These are phyloP conservation scores for Phylloscopus collybita DNA, from an alignment of 2,797 vertebrate species.

Conservation along the genomic window DNA sequence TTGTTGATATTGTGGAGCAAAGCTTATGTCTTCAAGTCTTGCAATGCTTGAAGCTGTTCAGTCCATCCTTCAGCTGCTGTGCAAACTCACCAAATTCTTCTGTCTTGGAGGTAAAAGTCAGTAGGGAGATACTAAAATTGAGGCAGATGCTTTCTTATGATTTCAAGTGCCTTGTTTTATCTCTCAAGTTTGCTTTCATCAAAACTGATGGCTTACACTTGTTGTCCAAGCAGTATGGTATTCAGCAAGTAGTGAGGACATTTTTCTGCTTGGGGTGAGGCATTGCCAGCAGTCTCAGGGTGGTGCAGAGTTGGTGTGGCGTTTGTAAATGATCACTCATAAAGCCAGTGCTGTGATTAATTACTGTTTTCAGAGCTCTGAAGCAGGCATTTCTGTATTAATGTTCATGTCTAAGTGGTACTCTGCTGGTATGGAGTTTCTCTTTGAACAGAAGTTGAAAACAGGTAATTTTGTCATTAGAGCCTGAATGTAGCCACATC, in stretches of 20 bases:
- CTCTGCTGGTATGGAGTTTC: background rate
- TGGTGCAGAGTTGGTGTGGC: background rate
- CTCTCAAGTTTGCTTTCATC: background rate
- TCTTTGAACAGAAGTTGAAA: slow-evolving; percentile 16
- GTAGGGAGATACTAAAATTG: background rate
- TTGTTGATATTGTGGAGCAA: background rate
- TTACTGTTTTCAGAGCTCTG: slow-evolving; percentile 10
- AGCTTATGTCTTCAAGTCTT: background rate
- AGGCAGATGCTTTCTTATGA: background rate
- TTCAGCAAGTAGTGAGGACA: background rate
- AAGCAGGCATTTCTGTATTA: background rate
- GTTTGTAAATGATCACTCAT: background rate
- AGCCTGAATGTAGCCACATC: background rate
- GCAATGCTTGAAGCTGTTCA: background rate
- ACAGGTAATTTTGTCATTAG: background rate
- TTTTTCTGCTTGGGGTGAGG: background rate
- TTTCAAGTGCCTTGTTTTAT: background rate
- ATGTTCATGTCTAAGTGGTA: background rate
- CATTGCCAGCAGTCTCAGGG: background rate
- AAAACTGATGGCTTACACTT: background rate
- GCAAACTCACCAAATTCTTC: background rate
- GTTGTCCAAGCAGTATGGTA: background rate
- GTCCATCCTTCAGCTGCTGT: background rate
- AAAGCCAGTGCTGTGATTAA: slow-evolving; percentile 22
- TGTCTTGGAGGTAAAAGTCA: background rate